Evolutionary conservation across 1,140 invertebrate species (phyloP), one percentile per base, ranked within the genome.

Genomic region (Drosophila malerkotliana): DNA sequence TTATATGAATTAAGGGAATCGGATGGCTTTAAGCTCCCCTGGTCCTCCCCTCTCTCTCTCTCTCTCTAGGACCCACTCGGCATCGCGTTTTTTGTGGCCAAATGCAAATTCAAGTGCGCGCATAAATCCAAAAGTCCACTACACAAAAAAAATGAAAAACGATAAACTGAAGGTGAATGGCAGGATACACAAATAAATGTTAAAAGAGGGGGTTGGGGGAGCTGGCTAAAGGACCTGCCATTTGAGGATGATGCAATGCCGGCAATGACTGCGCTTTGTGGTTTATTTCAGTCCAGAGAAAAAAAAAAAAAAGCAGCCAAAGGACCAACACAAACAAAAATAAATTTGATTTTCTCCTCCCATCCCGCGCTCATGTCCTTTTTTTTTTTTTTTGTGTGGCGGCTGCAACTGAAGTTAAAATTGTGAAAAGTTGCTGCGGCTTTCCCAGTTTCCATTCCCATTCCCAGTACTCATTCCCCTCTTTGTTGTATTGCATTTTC

Each of bases 71-170:
- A 12, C 41, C 15, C 14, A 21, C 21, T 21, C 21, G 3, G 3
- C 21, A 3, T 21, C 21, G 21, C n/a, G 63, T 64, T 79, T 71
- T 53, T 54, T 78, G 78, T 64, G 78, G 59, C 75, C 82, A 87
- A 87, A 85, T 84, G 80, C 81, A 84, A 85, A 84, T 84, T 84
- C 77, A 85, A 84, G 80, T 80, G 81, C 47, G 81, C 81, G 72
- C 81, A 84, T 80, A 85, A 84, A 84, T 85, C 80, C 80, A 61
- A 71, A 82, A 82, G 79, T 73, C 74, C 69, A 74, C 74, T 77
- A 71, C 56, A 82, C 56, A 82, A 48, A 81, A 81, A 79, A 81
- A 81, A 79, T 77, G 81, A 72, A 80, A 80, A 72, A 76, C 67
- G 64, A 64, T 72, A 54, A 72, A 62, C 49, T 68, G 68, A 61